Evolutionary conservation across 1,140 invertebrate genomes (phyloP).

Genomic region (Macrosteles quadrilineatus): DNA sequence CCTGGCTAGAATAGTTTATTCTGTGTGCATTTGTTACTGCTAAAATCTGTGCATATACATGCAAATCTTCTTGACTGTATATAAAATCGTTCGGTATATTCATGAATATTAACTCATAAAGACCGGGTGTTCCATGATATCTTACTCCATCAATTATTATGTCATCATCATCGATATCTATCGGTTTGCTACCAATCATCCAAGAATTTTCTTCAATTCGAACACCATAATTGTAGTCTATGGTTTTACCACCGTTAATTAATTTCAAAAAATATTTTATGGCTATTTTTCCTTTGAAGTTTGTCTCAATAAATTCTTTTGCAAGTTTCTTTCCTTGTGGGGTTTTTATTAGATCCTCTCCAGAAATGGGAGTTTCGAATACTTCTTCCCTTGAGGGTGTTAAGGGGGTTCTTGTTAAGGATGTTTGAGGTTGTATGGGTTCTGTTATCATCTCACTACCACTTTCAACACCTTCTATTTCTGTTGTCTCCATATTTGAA

Average conservation of each 20-base stretch:
- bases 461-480: neutral
- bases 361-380: neutral
- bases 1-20: neutral
- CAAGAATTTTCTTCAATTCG: neutral
- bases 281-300: slow-evolving; percentile 4
- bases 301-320: slow-evolving; percentile 3
- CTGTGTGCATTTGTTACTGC: slow-evolving; percentile 2
- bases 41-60: neutral
- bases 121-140: neutral
- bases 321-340: slow-evolving; percentile 6
- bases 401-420: no score
- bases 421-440: no score
- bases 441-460: neutral
- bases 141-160: neutral
- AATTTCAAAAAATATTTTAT: slow-evolving; percentile 8
- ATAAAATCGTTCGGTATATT: neutral
- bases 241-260: neutral
- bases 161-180: slow-evolving; percentile 8
- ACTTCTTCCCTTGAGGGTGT: no score
- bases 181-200: slow-evolving; percentile 8
- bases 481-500: neutral
- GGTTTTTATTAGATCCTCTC: neutral
- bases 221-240: slow-evolving; percentile 10
- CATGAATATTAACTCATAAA: slow-evolving; percentile 21
- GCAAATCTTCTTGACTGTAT: slow-evolving; percentile 8